Conservation (phyloP, 2,888 invertebrate species). For the Volucella bombylans region DNA sequence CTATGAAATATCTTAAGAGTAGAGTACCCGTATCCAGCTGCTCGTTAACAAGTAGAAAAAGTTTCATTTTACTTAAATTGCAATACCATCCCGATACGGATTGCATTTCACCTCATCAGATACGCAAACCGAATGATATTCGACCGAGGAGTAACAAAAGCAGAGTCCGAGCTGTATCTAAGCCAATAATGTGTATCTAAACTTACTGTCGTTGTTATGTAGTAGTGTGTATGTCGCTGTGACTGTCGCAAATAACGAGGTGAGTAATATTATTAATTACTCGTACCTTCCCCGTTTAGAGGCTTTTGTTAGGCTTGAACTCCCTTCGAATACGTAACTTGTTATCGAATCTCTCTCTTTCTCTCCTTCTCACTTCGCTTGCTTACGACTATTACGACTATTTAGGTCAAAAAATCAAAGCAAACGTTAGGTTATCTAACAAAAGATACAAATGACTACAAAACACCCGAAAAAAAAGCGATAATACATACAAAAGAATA, state of each 20-base stretch:
- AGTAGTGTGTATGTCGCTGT: too few species aligned
- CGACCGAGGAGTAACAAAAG: not conserved
- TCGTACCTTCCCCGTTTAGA: constrained; percentile 19
- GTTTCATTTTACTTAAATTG: constrained; percentile 54
- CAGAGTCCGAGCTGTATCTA: constrained; percentile 16
- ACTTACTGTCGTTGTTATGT: too few species aligned
- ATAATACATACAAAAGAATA: constrained; percentile 9
- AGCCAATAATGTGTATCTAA: constrained; percentile 32
- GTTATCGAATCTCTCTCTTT: constrained; percentile 44
- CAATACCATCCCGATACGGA: constrained; percentile 57
- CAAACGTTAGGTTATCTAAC: constrained; percentile 53
- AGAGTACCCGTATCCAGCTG: not conserved
- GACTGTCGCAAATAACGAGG: constrained; percentile 48
- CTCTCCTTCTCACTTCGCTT: not conserved
- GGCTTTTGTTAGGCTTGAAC: not conserved
- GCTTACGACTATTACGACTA: constrained; percentile 11
- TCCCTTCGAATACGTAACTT: constrained; percentile 16
- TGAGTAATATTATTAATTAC: constrained; percentile 63
- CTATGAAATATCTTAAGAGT: not conserved
- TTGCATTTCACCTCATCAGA: constrained; percentile 55
- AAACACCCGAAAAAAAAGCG: not conserved
- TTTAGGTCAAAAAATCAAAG: constrained; percentile 66
- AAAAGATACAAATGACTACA: constrained; percentile 33
- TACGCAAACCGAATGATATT: not conserved
- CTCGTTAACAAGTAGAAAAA: constrained; percentile 10